These are phyloP conservation scores for Calephelis virginiensis DNA, from an alignment of 1,140 invertebrate species.

Conservation along the genomic window DNA sequence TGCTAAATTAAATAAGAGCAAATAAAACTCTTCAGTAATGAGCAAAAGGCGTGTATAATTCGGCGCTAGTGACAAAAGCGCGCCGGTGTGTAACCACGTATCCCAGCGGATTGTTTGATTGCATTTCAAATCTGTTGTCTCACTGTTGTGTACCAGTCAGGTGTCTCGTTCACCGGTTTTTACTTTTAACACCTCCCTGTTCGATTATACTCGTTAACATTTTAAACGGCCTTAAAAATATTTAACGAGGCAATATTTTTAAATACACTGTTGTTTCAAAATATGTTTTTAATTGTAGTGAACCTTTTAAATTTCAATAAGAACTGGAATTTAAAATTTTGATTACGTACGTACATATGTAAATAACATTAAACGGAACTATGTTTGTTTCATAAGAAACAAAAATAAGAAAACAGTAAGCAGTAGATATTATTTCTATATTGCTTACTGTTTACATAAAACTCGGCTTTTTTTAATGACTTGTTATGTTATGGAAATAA, in stretches of 20 bases:
- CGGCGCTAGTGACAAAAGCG: slow-evolving; percentile 54
- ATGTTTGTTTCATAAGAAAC: too few species aligned
- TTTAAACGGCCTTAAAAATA: neutral
- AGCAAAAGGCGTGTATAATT: slow-evolving; percentile 64
- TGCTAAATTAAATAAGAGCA: slow-evolving; percentile 77
- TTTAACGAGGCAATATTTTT: neutral
- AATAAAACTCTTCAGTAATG: slow-evolving; percentile 70
- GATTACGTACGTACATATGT: too few species aligned
- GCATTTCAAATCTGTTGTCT: slow-evolving; percentile 49
- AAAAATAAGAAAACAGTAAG: too few species aligned
- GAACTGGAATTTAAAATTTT: too few species aligned
- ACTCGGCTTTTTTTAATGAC: too few species aligned
- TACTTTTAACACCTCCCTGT: slow-evolving; percentile 5
- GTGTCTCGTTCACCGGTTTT: slow-evolving; percentile 11
- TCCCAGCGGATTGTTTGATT: slow-evolving; percentile 48
- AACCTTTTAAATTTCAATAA: too few species aligned
- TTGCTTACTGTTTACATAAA: too few species aligned
- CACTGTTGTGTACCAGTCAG: slow-evolving; percentile 6
- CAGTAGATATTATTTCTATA: too few species aligned
- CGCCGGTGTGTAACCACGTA: slow-evolving; percentile 35
- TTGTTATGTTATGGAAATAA: too few species aligned
- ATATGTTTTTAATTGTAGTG: too few species aligned
- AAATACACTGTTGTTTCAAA: too few species aligned
- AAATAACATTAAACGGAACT: too few species aligned
- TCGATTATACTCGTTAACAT: neutral